Percentiles rank a stretch among this genome's conserved stretches.
These are phyloP conservation scores for Enhydra lutris DNA, from an alignment of 2,113 vertebrate species.

Conservation along the genomic window DNA sequence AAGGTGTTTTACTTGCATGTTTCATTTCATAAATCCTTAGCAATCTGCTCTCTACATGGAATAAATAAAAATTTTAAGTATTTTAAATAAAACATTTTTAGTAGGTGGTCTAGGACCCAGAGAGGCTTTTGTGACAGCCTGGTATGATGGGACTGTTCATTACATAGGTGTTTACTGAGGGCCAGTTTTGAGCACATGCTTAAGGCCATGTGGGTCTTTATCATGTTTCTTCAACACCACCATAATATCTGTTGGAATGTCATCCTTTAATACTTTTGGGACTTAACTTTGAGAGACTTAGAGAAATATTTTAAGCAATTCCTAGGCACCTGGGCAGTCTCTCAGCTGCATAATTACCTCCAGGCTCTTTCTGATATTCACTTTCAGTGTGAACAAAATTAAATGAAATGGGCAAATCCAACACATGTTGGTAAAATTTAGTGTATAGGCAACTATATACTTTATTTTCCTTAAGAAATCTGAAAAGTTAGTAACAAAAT, in stretches of 20 bases:
- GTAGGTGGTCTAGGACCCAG: not conserved
- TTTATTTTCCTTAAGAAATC: slow-evolving; percentile 11
- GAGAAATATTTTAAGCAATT: not conserved
- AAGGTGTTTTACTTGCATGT: not conserved
- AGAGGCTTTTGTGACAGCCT: not conserved
- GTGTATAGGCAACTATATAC: not conserved
- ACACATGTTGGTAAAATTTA: not conserved
- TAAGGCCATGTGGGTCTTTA: not conserved
- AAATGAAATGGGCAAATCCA: not conserved
- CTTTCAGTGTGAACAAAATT: not conserved
- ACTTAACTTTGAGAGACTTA: not conserved
- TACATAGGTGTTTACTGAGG: not conserved
- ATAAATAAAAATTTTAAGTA: not conserved
- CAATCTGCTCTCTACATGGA: not conserved
- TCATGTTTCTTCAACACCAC: not conserved
- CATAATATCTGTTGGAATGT: not conserved
- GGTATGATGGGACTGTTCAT: not conserved
- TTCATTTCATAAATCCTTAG: not conserved
- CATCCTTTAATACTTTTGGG: not conserved
- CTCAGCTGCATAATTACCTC: not conserved
- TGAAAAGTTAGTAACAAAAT: not conserved
- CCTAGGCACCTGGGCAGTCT: not conserved
- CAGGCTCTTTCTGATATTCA: not conserved
- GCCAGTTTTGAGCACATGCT: not conserved
- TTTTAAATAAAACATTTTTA: not conserved